Percentiles rank a stretch among this genome's conserved stretches.
phyloP scores from a whole-genome alignment of 2,888 invertebrate genomes.

The Andrena trimmerana region DNA sequence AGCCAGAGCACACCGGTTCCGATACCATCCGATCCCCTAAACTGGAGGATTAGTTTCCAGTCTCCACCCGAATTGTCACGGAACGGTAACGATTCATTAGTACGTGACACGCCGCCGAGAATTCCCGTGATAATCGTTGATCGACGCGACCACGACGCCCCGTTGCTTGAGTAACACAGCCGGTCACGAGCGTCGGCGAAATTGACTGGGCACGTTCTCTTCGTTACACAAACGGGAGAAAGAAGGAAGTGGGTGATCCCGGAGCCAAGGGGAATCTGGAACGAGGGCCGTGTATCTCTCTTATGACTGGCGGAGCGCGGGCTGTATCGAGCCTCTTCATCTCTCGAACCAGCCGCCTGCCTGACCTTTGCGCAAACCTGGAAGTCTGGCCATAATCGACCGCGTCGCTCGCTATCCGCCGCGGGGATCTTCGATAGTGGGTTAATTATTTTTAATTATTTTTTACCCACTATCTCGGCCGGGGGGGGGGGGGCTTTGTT shows the following conservation, averaged over 20 bases:
- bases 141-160: constrained; percentile 40
- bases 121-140: constrained; percentile 52
- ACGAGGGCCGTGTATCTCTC: constrained; percentile 50
- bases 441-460: constrained; percentile 37
- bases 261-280: constrained; percentile 66
- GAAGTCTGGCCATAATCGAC: constrained; percentile 38
- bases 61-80: not conserved
- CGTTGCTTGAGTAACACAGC: constrained; percentile 44
- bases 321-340: constrained; percentile 37
- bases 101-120: not conserved
- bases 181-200: constrained; percentile 46
- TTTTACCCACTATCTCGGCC: constrained; percentile 21
- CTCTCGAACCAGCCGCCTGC: constrained; percentile 12
- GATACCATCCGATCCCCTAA: not conserved
- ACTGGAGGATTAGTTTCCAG: not conserved
- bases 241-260: constrained; percentile 61
- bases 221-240: constrained; percentile 44
- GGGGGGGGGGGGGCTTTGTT: not conserved
- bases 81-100: constrained; percentile 1
- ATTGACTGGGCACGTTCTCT: constrained; percentile 21
- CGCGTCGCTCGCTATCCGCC: constrained; percentile 21
- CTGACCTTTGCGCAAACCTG: constrained; percentile 54
- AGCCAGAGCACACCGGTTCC: not conserved
- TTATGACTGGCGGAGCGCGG: constrained; percentile 32
- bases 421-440: constrained; percentile 15